Conservation (phyloP, 2,113 vertebrate species). For the Chrysochloris asiatica region DNA sequence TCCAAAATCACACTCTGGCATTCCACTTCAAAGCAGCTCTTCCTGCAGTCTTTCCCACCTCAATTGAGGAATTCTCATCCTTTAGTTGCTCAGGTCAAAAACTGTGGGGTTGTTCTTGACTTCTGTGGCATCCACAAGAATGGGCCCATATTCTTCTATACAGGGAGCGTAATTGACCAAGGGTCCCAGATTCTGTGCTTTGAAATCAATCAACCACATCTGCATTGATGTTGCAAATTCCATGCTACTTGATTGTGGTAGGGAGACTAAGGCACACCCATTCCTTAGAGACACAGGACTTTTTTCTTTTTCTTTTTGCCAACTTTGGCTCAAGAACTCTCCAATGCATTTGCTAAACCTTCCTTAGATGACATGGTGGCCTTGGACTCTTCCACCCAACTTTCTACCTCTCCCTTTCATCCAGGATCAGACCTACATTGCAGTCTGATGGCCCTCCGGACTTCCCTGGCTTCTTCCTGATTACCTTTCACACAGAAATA, state of each 20-base stretch:
- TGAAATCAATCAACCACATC: not conserved
- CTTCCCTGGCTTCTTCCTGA: slow-evolving; percentile 3
- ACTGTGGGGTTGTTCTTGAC: not conserved
- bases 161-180: not conserved
- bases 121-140: not conserved
- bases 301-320: not conserved
- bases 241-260: not conserved
- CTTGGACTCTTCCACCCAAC: not conserved
- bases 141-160: not conserved
- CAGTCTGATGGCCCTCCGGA: not conserved
- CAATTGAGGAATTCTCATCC: not conserved
- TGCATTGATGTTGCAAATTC: not conserved
- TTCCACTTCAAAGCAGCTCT: slow-evolving; percentile 14
- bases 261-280: not conserved
- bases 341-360: slow-evolving; percentile 10
- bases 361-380: not conserved
- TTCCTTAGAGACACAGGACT: not conserved
- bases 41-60: not conserved
- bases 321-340: slow-evolving; percentile 16
- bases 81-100: slow-evolving; percentile 39
- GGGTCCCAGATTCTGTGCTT: not conserved
- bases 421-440: not conserved
- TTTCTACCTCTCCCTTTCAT: not conserved
- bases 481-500: slow-evolving; percentile 15
- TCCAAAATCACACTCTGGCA: slow-evolving; percentile 29